These are phyloP conservation scores for Drosophila stalkeri DNA, from an alignment of 2,888 invertebrate genomes.

Conservation along the genomic window DNA sequence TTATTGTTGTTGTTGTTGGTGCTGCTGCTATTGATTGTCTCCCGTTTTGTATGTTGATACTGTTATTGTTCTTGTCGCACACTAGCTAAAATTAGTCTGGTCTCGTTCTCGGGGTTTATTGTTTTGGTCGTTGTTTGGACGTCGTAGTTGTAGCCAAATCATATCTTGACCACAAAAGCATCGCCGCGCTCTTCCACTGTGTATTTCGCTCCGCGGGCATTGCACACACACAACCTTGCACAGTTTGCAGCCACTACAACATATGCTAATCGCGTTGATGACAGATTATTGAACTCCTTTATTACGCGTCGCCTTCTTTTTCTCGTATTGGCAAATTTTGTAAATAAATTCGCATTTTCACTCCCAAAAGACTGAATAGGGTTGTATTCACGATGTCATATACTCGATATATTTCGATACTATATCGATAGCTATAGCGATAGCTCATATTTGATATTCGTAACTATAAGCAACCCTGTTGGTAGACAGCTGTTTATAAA, in stretches of 20 bases:
- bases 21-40: slow-evolving; percentile 30
- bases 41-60: slow-evolving; percentile 31
- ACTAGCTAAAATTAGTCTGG: slow-evolving; percentile 57
- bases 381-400: slow-evolving; percentile 40
- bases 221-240: slow-evolving; percentile 38
- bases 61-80: slow-evolving; percentile 48
- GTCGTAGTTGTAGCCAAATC: slow-evolving; percentile 55
- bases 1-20: slow-evolving; percentile 24
- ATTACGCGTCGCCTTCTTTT: slow-evolving; percentile 48
- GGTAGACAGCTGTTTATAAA: slow-evolving; percentile 19
- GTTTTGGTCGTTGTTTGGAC: slow-evolving; percentile 57
- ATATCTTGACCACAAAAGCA: slow-evolving; percentile 70
- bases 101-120: slow-evolving; percentile 48
- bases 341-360: slow-evolving; percentile 68
- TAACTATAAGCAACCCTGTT: slow-evolving; percentile 17
- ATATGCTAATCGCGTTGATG: slow-evolving; percentile 28
- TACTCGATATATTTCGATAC: slow-evolving; percentile 8
- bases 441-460: slow-evolving; percentile 15
- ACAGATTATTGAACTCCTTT: slow-evolving; percentile 33
- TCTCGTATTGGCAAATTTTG: slow-evolving; percentile 60
- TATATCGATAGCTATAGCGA: slow-evolving; percentile 16
- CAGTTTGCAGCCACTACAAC: slow-evolving; percentile 17
- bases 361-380: slow-evolving; percentile 53
- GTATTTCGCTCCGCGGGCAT: slow-evolving; percentile 46
- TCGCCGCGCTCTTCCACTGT: slow-evolving; percentile 51